These are phyloP conservation scores for Trypoxylon attenuatum DNA, from an alignment of 2,888 invertebrate genomes.

Conservation along the genomic window DNA sequence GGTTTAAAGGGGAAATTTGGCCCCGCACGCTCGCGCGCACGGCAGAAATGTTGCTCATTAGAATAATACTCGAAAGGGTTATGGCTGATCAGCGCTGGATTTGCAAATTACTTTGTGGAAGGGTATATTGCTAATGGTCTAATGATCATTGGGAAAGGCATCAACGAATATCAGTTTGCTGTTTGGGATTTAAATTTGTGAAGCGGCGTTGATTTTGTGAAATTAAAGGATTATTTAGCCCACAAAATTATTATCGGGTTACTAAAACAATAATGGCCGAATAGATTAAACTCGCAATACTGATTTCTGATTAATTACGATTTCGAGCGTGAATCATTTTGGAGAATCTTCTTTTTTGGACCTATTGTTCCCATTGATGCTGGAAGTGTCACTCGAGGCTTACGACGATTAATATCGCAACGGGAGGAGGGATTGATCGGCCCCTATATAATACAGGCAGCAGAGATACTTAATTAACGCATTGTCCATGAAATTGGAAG, in stretches of 20 bases:
- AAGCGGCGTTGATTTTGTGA: neutral
- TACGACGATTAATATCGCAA: constrained; percentile 28
- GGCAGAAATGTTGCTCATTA: neutral
- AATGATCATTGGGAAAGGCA: neutral
- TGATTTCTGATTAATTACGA: constrained; percentile 26
- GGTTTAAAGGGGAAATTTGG: neutral
- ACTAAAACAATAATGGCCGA: neutral
- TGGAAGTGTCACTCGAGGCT: constrained; percentile 19
- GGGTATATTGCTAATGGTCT: neutral
- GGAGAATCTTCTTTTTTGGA: constrained; percentile 22
- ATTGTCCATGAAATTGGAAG: constrained; percentile 46
- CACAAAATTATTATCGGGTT: constrained; percentile 3
- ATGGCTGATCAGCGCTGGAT: neutral
- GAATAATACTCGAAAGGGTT: neutral
- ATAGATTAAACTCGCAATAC: neutral
- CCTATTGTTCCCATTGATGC: constrained; percentile 4
- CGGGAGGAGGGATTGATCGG: constrained; percentile 27
- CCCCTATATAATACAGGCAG: constrained; percentile 2
- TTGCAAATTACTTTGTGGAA: neutral
- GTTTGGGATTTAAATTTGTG: neutral
- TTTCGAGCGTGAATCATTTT: constrained; percentile 10
- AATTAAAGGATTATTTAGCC: neutral
- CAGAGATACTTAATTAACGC: constrained; percentile 49
- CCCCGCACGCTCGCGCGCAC: too few relatives aligned
- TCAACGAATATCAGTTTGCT: neutral